phyloP scores from a whole-genome alignment of 92 coral and sea anemone genomes.

The Paragorgia papillata region DNA sequence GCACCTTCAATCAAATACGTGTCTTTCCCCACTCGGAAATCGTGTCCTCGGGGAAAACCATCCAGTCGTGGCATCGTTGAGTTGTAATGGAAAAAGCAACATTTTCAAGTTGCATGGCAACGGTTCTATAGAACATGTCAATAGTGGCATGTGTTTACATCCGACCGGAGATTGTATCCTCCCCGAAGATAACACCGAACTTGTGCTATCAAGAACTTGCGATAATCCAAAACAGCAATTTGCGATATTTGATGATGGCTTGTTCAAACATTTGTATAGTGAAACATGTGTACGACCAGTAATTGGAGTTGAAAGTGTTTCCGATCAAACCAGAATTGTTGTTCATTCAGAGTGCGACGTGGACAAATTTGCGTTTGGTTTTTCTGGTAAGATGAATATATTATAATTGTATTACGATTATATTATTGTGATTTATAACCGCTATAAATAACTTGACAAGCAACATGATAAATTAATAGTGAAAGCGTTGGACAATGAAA shows the following conservation, averaged over 20 bases:
- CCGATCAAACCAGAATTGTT: conserved; percentile 5
- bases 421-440: too few relatives aligned
- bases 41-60: conserved; percentile 3
- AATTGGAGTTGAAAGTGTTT: not conserved
- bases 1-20: conserved; percentile 25
- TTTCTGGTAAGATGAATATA: conserved; percentile 23
- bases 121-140: conserved; percentile 12
- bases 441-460: too few relatives aligned
- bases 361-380: conserved; percentile 14
- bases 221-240: not conserved
- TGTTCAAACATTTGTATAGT: not conserved
- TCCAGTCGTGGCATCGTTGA: not conserved
- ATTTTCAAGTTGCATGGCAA: conserved; percentile 1
- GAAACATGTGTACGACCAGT: conserved; percentile 17
- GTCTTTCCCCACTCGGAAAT: conserved; percentile 15
- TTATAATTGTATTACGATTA: too few relatives aligned
- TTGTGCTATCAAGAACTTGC: conserved; percentile 8
- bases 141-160: conserved; percentile 17
- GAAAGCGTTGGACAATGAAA: too few relatives aligned
- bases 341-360: not conserved
- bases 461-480: too few relatives aligned
- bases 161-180: conserved; percentile 9
- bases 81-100: not conserved
- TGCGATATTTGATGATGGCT: not conserved
- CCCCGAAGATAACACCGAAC: conserved; percentile 31